phyloP scores from a whole-genome alignment of 1,140 invertebrate species.

The Musca domestica region DNA sequence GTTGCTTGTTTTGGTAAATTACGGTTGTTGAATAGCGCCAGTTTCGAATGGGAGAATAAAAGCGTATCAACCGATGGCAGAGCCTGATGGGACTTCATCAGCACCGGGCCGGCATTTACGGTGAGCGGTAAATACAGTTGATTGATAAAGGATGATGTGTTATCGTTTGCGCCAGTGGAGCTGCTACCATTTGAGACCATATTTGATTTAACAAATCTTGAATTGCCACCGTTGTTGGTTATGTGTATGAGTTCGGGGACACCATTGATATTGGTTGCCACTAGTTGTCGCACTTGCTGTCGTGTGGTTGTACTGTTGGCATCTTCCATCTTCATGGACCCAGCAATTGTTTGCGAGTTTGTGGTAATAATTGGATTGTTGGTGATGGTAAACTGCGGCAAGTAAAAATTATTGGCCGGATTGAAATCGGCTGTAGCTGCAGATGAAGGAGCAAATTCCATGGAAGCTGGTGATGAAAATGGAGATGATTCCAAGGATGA shows the following conservation, averaged over 20 bases:
- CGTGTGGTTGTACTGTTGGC: background rate
- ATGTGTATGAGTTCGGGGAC: conserved; percentile 9
- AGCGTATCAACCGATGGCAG: conserved; percentile 48
- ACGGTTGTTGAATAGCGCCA: conserved; percentile 6
- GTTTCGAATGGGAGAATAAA: conserved; percentile 33
- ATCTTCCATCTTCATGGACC: background rate
- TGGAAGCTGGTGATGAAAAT: conserved; percentile 48
- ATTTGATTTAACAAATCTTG: background rate
- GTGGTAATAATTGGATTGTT: conserved; percentile 18
- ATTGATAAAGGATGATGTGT: conserved; percentile 22
- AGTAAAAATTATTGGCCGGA: conserved; percentile 27
- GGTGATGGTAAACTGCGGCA: conserved; percentile 35
- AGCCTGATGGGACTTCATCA: conserved; percentile 45
- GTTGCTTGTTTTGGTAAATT: conserved; percentile 22
- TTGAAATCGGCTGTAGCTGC: background rate
- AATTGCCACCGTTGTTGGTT: background rate
- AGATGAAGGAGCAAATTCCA: conserved; percentile 35
- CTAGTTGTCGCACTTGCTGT: conserved; percentile 2
- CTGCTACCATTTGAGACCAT: background rate
- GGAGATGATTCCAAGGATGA: conserved; percentile 49
- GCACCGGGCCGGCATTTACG: conserved; percentile 40
- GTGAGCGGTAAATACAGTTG: conserved; percentile 32
- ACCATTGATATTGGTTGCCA: background rate
- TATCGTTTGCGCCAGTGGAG: background rate
- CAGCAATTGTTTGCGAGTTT: background rate